phyloP scores from a whole-genome alignment of 2,888 invertebrate genomes.

The Agrotis segetum region DNA sequence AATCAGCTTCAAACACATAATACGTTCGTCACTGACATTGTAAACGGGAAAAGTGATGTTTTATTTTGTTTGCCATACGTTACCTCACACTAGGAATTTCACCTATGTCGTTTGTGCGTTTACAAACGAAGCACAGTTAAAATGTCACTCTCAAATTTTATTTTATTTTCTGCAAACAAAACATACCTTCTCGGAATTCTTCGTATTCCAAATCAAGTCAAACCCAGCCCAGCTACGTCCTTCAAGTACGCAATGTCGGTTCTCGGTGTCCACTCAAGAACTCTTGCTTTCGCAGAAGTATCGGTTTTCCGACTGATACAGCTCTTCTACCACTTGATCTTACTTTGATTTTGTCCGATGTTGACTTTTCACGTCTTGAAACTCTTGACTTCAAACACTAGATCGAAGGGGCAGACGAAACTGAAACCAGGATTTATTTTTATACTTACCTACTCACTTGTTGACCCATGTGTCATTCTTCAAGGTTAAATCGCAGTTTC shows the following conservation, averaged over 20 bases:
- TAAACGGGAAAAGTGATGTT: no score
- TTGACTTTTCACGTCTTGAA: conserved; percentile 6
- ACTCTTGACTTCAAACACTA: conserved; percentile 9
- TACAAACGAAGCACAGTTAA: neutral
- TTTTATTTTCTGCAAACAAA: neutral
- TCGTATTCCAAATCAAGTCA: conserved; percentile 1
- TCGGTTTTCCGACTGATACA: conserved; percentile 6
- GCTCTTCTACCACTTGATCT: conserved; percentile 12
- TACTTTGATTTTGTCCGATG: conserved; percentile 24
- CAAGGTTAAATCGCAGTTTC: no score
- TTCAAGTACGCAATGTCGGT: conserved; percentile 18
- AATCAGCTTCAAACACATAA: neutral
- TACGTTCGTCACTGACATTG: no score
- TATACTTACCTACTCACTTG: neutral
- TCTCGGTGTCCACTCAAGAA: conserved; percentile 24
- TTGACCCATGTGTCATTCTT: no score
- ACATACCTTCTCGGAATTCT: neutral
- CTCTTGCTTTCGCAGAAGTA: conserved; percentile 9
- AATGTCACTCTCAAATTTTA: neutral
- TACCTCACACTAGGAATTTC: no score
- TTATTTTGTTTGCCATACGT: no score
- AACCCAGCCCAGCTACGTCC: conserved; percentile 6
- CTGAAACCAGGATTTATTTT: neutral
- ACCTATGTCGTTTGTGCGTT: no score
- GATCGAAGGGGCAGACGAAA: neutral